Conservation (phyloP, 2,113 vertebrate species). For the Tupaia chinensis region DNA sequence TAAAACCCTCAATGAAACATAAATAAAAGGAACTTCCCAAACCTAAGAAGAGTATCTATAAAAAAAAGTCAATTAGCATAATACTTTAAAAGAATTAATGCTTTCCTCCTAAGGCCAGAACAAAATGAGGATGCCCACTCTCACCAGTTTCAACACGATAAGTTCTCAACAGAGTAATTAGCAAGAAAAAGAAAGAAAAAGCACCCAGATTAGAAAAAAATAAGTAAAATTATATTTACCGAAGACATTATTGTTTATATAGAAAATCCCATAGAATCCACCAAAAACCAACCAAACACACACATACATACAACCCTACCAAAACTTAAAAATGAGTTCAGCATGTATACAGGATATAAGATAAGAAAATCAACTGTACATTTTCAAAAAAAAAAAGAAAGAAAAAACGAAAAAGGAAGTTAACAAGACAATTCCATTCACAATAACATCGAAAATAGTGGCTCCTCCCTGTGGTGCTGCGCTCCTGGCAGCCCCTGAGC, state of each 20-base stretch:
- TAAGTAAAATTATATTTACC: background rate
- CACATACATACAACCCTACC: background rate
- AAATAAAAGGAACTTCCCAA: background rate
- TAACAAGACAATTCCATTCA: background rate
- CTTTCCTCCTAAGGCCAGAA: background rate
- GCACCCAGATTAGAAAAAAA: background rate
- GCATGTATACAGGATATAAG: background rate
- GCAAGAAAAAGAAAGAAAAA: background rate
- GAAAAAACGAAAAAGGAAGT: background rate
- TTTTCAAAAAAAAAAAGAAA: slow-evolving; percentile 27
- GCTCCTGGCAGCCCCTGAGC: too few relatives aligned
- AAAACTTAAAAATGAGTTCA: background rate
- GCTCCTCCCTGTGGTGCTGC: too few relatives aligned
- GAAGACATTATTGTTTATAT: background rate
- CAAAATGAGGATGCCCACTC: background rate
- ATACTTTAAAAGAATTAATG: background rate
- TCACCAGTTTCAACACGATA: background rate
- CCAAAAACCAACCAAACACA: background rate
- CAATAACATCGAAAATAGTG: background rate
- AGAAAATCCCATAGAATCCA: background rate
- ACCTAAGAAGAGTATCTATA: background rate
- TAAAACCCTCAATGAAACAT: background rate
- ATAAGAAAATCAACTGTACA: background rate
- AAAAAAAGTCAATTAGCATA: background rate
- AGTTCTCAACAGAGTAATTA: background rate